Evolutionary conservation across 2,113 vertebrate species (phyloP).

Genomic region (Chaetodon auriga): DNA sequence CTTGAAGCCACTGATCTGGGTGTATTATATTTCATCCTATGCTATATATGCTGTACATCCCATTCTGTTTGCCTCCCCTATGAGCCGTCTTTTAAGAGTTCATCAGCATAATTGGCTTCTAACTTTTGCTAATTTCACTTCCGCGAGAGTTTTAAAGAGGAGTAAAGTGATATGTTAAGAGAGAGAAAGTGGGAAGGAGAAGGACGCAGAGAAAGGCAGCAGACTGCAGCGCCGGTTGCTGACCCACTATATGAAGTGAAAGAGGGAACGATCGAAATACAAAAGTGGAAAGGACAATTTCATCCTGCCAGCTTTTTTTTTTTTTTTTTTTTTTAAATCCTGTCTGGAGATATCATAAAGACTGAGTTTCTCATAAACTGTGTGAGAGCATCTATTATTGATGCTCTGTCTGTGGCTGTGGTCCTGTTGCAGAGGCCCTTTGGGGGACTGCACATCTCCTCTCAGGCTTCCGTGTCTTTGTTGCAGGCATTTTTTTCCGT

Average conservation of each 20-base stretch:
- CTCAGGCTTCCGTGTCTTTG: conserved; percentile 24
- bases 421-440: conserved; percentile 54
- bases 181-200: not conserved
- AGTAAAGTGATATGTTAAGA: conserved; percentile 6
- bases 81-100: conserved; percentile 31
- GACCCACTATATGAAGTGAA: conserved; percentile 12
- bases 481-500: not conserved
- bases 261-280: conserved; percentile 1
- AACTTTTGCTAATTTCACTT: conserved; percentile 46
- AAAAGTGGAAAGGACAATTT: conserved; percentile 44
- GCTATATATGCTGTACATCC: conserved; percentile 19
- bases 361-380: conserved; percentile 60
- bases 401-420: conserved; percentile 64
- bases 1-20: conserved; percentile 51
- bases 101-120: conserved; percentile 43
- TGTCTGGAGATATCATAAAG: conserved; percentile 49
- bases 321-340: not conserved
- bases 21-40: conserved; percentile 30
- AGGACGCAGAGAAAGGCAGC: not conserved
- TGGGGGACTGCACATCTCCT: conserved; percentile 53
- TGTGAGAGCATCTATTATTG: conserved; percentile 73
- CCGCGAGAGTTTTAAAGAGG: conserved; percentile 13
- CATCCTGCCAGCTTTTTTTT: conserved; percentile 18
- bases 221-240: not conserved
- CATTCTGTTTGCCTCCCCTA: conserved; percentile 25